Base-by-base conservation (phyloP, 2,113 vertebrate genomes). In the Oreochromis aureus region DNA sequence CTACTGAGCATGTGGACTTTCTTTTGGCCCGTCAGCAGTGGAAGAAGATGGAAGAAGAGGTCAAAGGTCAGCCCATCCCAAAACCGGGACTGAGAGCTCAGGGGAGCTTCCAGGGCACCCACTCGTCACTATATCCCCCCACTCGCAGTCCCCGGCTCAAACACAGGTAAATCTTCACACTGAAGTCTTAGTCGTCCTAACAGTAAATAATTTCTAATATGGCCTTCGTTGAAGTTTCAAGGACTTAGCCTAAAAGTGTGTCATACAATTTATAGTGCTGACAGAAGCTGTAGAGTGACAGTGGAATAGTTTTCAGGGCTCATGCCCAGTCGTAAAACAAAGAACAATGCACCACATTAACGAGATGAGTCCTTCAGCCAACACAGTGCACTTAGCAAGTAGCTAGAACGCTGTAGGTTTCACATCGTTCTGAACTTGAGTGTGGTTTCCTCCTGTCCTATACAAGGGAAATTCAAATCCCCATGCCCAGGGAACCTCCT, bases 1-100 rank as follows among this genome's bases (percentile, higher is more conserved):
- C 93, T 82, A 94, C 85, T 2, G 95, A 96, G 86, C 96, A 96
- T 39, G 85, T 96, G 32, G 95, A 96, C 88, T 96, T 96, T 15
- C 51, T 93, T 56, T 54, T 93, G 76, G 95, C 95, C 7, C 93
- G 95, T 22, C 90, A 93, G 87, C 96, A 96, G 85, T 96, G 95
- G 95, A 92, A 86, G 51, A 94, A 93, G 83, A 95, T 96, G 93
- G 96, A 96, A 87, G 94, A 94, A 44, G 92, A 95, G 83, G 93
- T 94, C 51, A 93, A 91, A 89, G 94, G 94, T 81, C 91, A 86
- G 6, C 92, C 94, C 9, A 91, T 86, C 19, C 94, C 94, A 54
- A 93, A 93, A 84, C 94, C 94, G 1, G 94, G 91, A 18, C 89
- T 91, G 36, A 87, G 76, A 85, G 66, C 89, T 86, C 93, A 91